Conservation (phyloP, 2,888 invertebrate species). For the Drosophila algonquin region DNA sequence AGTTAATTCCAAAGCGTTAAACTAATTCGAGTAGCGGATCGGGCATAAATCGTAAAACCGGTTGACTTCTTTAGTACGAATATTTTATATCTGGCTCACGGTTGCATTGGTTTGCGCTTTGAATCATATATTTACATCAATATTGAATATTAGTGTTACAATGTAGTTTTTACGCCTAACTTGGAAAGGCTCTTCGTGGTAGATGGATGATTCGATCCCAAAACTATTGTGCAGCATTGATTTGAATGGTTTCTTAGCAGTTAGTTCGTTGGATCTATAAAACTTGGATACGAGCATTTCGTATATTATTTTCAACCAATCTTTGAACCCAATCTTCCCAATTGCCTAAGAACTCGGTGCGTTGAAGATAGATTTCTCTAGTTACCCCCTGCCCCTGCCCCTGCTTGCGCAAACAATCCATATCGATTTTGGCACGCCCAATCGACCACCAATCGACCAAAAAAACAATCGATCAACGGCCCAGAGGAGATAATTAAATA, state of each 20-base stretch:
- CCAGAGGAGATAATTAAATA: constrained; percentile 29
- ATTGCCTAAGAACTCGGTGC: background rate
- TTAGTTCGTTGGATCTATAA: background rate
- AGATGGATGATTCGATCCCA: background rate
- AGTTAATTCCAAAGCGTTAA: constrained; percentile 61
- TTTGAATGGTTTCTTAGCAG: background rate
- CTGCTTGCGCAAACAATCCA: constrained; percentile 1
- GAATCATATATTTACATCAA: constrained; percentile 34
- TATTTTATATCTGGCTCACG: constrained; percentile 53
- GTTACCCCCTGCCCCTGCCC: background rate
- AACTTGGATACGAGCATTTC: background rate
- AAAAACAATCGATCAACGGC: constrained; percentile 28
- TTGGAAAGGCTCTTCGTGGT: constrained; percentile 1
- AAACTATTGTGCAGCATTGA: background rate
- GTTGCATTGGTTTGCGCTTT: constrained; percentile 56
- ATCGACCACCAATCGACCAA: background rate
- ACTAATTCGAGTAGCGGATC: constrained; percentile 66
- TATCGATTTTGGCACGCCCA: constrained; percentile 2
- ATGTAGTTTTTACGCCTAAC: constrained; percentile 23
- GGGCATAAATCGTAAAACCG: constrained; percentile 66
- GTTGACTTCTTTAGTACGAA: constrained; percentile 50
- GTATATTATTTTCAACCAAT: background rate
- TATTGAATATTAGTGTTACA: constrained; percentile 26
- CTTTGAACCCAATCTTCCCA: background rate
- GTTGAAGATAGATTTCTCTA: constrained; percentile 2